Conservation (phyloP, 2,888 invertebrate genomes). For the Nymphalis urticae region DNA sequence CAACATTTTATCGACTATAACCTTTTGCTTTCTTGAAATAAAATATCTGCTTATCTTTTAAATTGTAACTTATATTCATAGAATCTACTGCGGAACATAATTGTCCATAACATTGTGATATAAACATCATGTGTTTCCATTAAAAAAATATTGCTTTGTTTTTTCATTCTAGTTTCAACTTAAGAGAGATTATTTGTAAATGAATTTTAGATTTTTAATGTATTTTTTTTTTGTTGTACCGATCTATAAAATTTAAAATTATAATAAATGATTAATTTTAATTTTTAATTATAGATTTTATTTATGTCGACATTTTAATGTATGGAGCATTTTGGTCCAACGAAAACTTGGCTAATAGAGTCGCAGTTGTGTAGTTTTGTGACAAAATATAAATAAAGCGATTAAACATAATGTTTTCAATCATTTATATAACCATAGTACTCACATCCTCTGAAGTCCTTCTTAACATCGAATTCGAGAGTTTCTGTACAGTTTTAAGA, state of each 20-base stretch:
- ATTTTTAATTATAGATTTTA: constrained; percentile 66
- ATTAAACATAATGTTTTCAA: constrained; percentile 61
- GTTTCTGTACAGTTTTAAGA: no score
- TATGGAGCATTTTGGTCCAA: constrained; percentile 76
- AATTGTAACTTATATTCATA: constrained; percentile 78
- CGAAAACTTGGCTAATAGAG: constrained; percentile 72
- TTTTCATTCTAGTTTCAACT: constrained; percentile 70
- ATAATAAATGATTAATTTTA: constrained; percentile 63
- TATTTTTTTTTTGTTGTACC: constrained; percentile 72
- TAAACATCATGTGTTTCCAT: constrained; percentile 77
- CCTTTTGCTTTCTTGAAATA: constrained; percentile 78
- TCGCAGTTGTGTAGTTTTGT: constrained; percentile 79
- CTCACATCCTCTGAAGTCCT: not conserved
- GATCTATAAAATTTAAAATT: constrained; percentile 65
- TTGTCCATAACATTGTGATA: constrained; percentile 76
- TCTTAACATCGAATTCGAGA: no score
- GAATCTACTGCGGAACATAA: constrained; percentile 74
- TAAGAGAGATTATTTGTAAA: constrained; percentile 79
- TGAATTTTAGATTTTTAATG: constrained; percentile 74
- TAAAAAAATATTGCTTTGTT: constrained; percentile 69
- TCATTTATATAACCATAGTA: not conserved
- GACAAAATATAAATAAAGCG: constrained; percentile 75
- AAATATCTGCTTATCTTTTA: constrained; percentile 61
- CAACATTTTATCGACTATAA: constrained; percentile 38
- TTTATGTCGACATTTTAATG: constrained; percentile 69